A percentile compares a stretch with the other conserved stretches of the same genome.
Conservation (phyloP, 2,888 invertebrate species). For the Hyles lineata region DNA sequence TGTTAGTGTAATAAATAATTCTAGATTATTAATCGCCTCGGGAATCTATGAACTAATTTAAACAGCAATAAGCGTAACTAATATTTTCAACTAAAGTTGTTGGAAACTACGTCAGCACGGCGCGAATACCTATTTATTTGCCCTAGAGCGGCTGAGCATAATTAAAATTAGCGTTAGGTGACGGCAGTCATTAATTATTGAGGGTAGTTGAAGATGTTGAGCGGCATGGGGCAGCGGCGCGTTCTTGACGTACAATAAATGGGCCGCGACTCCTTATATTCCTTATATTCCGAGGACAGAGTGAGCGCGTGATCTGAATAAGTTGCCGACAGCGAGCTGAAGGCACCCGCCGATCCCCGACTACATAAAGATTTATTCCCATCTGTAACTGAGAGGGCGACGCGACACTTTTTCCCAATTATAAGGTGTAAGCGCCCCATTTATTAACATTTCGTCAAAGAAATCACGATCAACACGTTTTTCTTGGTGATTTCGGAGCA, state of each 20-base stretch:
- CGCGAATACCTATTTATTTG: conserved; percentile 30
- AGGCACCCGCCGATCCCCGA: conserved; percentile 68
- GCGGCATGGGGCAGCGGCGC: conserved; percentile 46
- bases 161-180: conserved; percentile 73
- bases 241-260: conserved; percentile 73
- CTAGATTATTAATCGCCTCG: conserved; percentile 11
- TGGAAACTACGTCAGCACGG: conserved; percentile 17
- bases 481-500: conserved; percentile 36
- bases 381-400: conserved; percentile 82
- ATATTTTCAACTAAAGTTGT: conserved; percentile 26
- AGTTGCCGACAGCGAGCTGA: conserved; percentile 56
- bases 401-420: conserved; percentile 84
- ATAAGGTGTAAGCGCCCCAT: conserved; percentile 80
- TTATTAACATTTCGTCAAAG: conserved; percentile 82
- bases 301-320: conserved; percentile 78
- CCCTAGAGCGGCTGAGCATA: conserved; percentile 52
- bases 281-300: conserved; percentile 82
- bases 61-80: conserved; percentile 25
- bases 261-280: conserved; percentile 73
- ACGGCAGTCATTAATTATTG: conserved; percentile 75
- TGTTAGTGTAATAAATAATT: conserved; percentile 17
- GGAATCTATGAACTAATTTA: conserved; percentile 22
- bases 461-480: conserved; percentile 59
- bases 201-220: conserved; percentile 74
- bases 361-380: conserved; percentile 84